Evolutionary conservation across 1,140 invertebrate genomes (phyloP), one percentile per base, ranked within the genome.

Genomic region (Ptiloglossa arizonensis): DNA sequence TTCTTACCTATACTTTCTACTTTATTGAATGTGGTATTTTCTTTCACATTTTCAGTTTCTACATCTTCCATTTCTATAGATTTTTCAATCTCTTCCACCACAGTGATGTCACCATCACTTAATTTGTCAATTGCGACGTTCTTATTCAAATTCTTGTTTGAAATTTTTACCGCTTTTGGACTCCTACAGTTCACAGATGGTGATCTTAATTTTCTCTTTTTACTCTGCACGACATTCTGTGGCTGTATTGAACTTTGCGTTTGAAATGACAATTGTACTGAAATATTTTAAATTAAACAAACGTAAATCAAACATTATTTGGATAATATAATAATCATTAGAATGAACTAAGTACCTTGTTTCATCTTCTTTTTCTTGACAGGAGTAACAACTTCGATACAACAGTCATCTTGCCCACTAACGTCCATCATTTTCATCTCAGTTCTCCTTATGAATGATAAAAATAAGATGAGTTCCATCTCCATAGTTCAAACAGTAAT

Each of bases 241-340:
- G 88, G 80, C 52, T 87, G 85, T 9, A 76, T 27, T 0, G 89
- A 68, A 78, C 79, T 86, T 8, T 87, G 69, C 62, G 66, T 87
- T 90, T 90, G 87, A 82, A 93, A 93, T 38, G 92, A 87, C 15
- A 92, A 74, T 62, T 86, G 88, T 56, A 87, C 92, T 93, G 64
- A 70, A 91, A 89, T 62, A 76, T 38, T 38, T 54, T 29, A 60
- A 62, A 62, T 72, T 59, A 60, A 66, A 75, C 17, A 59, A 54
- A 52, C 22, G 50, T 68, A 6, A 38, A 69, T 48, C 66, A 77
- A 70, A 41, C 32, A 24, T 29, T 46, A 27, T n/a, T n/a, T n/a
- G n/a, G n/a, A n/a, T n/a, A n/a, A n/a, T n/a, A n/a, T 19, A 44
- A 5, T 54, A 35, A 35, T 6, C 9, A 8, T 35, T 35, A 35